Percentiles rank a stretch among this genome's conserved stretches.
Conservation (phyloP, 2,888 invertebrate genomes). For the Synergus itoensis region DNA sequence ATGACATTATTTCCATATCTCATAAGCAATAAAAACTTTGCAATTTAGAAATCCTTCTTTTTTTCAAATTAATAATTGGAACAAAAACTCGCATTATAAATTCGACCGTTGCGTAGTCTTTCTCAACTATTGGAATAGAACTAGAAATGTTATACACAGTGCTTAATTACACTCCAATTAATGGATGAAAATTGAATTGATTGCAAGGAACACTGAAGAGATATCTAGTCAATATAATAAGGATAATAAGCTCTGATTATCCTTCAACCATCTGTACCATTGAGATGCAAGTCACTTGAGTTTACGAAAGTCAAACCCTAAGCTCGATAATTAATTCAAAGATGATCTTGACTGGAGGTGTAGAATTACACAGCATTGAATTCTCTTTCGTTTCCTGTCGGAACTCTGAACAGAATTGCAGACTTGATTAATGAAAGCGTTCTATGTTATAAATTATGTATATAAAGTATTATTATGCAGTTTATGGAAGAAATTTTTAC, state of each 20-base stretch:
- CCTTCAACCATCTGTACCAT: neutral
- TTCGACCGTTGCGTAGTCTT: no score
- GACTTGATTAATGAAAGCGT: neutral
- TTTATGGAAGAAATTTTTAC: neutral
- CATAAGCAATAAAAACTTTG: no score
- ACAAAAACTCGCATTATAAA: no score
- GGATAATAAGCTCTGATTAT: conserved; percentile 3
- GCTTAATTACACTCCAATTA: neutral
- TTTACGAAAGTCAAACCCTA: neutral
- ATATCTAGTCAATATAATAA: neutral
- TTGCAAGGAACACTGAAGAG: neutral
- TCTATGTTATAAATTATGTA: no score
- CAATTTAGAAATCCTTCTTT: no score
- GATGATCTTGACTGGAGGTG: neutral
- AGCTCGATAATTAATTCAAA: conserved; percentile 14
- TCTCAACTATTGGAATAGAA: no score
- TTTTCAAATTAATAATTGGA: no score
- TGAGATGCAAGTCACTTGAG: conserved; percentile 1
- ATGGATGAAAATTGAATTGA: neutral
- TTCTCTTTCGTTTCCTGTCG: neutral
- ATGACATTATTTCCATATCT: neutral
- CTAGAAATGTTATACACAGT: no score
- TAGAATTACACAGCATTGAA: conserved; percentile 3
- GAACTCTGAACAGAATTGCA: neutral
- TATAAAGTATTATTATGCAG: no score